Conservation (phyloP, 2,888 invertebrate genomes). For the Apamea crenata region DNA sequence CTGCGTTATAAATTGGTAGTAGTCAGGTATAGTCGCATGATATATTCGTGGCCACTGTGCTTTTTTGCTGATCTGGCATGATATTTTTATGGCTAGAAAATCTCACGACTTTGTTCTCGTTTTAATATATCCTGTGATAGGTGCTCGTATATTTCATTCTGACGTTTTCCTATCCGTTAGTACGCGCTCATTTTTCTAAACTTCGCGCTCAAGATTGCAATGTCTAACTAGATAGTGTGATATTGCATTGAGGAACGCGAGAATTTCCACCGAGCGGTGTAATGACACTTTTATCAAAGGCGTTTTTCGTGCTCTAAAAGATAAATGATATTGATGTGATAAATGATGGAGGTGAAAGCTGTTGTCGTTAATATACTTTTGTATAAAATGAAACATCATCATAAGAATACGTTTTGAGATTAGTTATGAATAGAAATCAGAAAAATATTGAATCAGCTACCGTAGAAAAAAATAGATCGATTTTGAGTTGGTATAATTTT, state of each 20-base stretch:
- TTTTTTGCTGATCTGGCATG: constrained; percentile 46
- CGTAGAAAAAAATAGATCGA: not conserved
- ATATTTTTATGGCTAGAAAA: constrained; percentile 17
- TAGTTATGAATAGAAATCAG: not conserved
- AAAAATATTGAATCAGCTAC: not conserved
- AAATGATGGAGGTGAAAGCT: constrained; percentile 26
- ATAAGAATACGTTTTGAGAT: constrained; percentile 15
- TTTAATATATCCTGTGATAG: constrained; percentile 47
- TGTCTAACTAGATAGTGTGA: constrained; percentile 37
- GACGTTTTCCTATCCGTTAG: constrained; percentile 30
- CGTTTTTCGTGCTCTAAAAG: constrained; percentile 23
- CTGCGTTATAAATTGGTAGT: constrained; percentile 58
- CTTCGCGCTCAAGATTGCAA: constrained; percentile 47
- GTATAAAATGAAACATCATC: constrained; percentile 10
- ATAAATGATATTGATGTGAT: constrained; percentile 49
- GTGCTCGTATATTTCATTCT: constrained; percentile 42
- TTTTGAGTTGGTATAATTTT: not conserved
- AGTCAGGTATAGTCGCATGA: constrained; percentile 61
- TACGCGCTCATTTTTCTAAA: constrained; percentile 48
- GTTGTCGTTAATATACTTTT: constrained; percentile 4
- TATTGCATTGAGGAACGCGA: constrained; percentile 33
- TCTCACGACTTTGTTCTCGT: constrained; percentile 13
- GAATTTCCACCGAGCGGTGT: constrained; percentile 18
- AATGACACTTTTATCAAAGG: constrained; percentile 52
- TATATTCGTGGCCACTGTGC: constrained; percentile 32